These are phyloP conservation scores for Schizaphis graminum DNA, from an alignment of 2,888 invertebrate species.

Conservation along the genomic window DNA sequence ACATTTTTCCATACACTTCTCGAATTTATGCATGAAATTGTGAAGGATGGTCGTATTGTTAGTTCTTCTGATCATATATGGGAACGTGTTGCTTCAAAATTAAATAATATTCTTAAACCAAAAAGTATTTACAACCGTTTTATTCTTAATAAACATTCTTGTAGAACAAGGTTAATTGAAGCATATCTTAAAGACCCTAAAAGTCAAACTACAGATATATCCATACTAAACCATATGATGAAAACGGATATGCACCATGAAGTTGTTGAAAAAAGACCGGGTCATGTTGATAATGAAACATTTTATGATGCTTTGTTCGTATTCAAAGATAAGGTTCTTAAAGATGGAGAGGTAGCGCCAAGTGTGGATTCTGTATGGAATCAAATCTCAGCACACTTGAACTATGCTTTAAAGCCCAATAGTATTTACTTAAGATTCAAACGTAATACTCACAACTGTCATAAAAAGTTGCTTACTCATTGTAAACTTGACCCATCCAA, in stretches of 20 bases:
- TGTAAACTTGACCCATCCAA: constrained; percentile 51
- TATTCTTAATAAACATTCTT: constrained; percentile 58
- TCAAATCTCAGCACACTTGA: constrained; percentile 54
- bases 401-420: constrained; percentile 55
- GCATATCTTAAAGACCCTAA: constrained; percentile 52
- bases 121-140: constrained; percentile 64
- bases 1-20: constrained; percentile 56
- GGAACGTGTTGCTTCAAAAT: constrained; percentile 52
- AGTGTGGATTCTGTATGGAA: constrained; percentile 52
- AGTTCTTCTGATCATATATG: constrained; percentile 57
- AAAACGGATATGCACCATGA: constrained; percentile 35
- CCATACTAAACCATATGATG: constrained; percentile 52
- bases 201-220: constrained; percentile 43
- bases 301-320: constrained; percentile 53
- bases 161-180: constrained; percentile 56
- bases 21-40: constrained; percentile 52
- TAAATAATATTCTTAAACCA: constrained; percentile 52
- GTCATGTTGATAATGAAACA: constrained; percentile 56
- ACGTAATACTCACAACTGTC: constrained; percentile 54
- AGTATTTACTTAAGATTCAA: constrained; percentile 62
- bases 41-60: constrained; percentile 53
- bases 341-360: constrained; percentile 53
- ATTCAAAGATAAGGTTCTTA: constrained; percentile 54
- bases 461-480: constrained; percentile 51
- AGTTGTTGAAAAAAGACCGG: constrained; percentile 47